These are phyloP conservation scores for Rhinolophus ferrumequinum DNA, from an alignment of 2,113 vertebrate genomes.

Conservation along the genomic window DNA sequence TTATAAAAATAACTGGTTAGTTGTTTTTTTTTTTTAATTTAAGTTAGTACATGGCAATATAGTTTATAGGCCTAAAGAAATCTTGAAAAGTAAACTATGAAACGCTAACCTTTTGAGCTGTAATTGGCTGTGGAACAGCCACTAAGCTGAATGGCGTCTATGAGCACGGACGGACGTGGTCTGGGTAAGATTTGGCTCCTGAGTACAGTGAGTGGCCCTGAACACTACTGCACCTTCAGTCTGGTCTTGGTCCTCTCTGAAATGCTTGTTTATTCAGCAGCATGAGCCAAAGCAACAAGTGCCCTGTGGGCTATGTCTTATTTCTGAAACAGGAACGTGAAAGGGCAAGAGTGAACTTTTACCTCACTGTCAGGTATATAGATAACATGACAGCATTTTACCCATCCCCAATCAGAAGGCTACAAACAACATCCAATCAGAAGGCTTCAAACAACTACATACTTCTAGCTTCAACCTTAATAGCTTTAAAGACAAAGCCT, in stretches of 20 bases:
- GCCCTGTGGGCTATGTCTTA: background rate
- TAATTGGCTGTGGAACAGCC: background rate
- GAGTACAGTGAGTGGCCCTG: background rate
- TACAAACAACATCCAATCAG: too few relatives aligned
- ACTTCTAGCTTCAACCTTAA: background rate
- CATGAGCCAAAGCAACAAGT: background rate
- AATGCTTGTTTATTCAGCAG: background rate
- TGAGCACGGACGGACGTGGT: background rate
- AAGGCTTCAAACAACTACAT: background rate
- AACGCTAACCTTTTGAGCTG: background rate
- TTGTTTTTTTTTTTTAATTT: background rate
- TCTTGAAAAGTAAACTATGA: background rate
- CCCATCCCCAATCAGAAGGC: background rate
- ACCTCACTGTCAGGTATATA: background rate
- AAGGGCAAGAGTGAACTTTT: background rate
- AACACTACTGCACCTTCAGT: background rate
- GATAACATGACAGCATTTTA: background rate
- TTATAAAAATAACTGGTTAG: slow-evolving; percentile 56
- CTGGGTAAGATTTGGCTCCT: background rate
- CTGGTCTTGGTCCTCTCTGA: background rate
- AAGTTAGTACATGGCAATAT: background rate
- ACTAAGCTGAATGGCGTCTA: background rate
- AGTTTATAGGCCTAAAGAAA: background rate
- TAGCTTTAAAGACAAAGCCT: background rate
- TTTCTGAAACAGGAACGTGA: background rate